These are phyloP conservation scores for Drosophila putrida DNA, from an alignment of 2,888 invertebrate species.

Conservation along the genomic window DNA sequence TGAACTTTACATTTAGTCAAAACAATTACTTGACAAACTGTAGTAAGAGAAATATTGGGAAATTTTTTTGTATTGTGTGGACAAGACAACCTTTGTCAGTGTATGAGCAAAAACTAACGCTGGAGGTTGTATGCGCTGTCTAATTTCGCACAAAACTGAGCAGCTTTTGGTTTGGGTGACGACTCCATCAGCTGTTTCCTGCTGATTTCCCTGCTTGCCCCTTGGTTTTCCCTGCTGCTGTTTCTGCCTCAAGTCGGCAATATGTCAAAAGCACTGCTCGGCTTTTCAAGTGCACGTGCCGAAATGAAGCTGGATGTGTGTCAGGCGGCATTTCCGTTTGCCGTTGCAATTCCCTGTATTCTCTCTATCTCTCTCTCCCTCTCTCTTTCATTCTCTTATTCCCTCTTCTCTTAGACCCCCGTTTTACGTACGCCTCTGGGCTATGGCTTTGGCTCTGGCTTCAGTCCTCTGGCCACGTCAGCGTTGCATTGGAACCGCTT, in stretches of 20 bases:
- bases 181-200: slow-evolving; percentile 23
- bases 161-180: slow-evolving; percentile 27
- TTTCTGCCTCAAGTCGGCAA: slow-evolving; percentile 45
- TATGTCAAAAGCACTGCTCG: slow-evolving; percentile 63
- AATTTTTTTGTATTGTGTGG: not conserved
- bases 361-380: not conserved
- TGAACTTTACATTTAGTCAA: no score
- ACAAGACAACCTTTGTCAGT: slow-evolving; percentile 1
- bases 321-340: slow-evolving; percentile 64
- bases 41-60: no score
- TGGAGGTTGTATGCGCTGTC: slow-evolving; percentile 61
- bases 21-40: no score
- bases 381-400: not conserved
- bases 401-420: not conserved
- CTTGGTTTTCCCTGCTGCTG: not conserved
- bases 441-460: slow-evolving; percentile 7
- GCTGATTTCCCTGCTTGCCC: not conserved
- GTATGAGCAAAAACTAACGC: slow-evolving; percentile 43
- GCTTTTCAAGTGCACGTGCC: slow-evolving; percentile 78
- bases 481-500: slow-evolving; percentile 39
- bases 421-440: slow-evolving; percentile 3
- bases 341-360: slow-evolving; percentile 6
- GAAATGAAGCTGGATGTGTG: slow-evolving; percentile 76
- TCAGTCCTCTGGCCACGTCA: slow-evolving; percentile 26
- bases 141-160: slow-evolving; percentile 70